Conservation (phyloP, 92 coral and sea anemone species). For the Diadumene lineata region DNA sequence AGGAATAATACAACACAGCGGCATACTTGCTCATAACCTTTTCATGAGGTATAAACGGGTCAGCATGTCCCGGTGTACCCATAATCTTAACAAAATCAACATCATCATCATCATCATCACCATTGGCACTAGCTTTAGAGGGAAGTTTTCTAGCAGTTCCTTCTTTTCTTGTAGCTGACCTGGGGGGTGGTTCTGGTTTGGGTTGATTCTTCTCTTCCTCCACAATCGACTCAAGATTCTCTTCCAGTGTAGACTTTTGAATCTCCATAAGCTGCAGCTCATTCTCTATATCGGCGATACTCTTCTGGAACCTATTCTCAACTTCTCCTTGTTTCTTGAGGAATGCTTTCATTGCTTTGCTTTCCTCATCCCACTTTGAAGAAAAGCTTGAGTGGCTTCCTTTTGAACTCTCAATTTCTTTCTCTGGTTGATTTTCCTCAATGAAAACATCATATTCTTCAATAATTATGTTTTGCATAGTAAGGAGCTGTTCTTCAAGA, state of each 20-base stretch:
- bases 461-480: constrained; percentile 78
- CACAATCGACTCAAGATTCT: constrained; percentile 59
- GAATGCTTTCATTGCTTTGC: constrained; percentile 48
- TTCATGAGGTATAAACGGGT: constrained; percentile 93
- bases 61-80: constrained; percentile 77
- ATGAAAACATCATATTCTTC: constrained; percentile 81
- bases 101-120: constrained; percentile 81
- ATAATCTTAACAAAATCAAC: constrained; percentile 90
- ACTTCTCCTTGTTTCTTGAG: constrained; percentile 52
- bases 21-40: constrained; percentile 92
- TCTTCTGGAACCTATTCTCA: constrained; percentile 68
- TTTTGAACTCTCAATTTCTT: background rate
- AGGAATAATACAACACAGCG: constrained; percentile 86
- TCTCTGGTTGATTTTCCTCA: constrained; percentile 58
- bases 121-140: constrained; percentile 35
- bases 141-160: constrained; percentile 32
- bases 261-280: constrained; percentile 82
- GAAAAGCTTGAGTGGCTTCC: constrained; percentile 32
- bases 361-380: constrained; percentile 68
- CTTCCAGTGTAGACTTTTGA: constrained; percentile 80
- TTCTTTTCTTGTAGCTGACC: constrained; percentile 28
- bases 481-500: constrained; percentile 83
- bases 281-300: constrained; percentile 80
- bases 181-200: constrained; percentile 35
- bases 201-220: constrained; percentile 52